Percentiles rank a stretch among this genome's conserved stretches.
These are phyloP conservation scores for Caenorhabditis sulstoni DNA, from an alignment of 2,888 invertebrate species.

Conservation along the genomic window DNA sequence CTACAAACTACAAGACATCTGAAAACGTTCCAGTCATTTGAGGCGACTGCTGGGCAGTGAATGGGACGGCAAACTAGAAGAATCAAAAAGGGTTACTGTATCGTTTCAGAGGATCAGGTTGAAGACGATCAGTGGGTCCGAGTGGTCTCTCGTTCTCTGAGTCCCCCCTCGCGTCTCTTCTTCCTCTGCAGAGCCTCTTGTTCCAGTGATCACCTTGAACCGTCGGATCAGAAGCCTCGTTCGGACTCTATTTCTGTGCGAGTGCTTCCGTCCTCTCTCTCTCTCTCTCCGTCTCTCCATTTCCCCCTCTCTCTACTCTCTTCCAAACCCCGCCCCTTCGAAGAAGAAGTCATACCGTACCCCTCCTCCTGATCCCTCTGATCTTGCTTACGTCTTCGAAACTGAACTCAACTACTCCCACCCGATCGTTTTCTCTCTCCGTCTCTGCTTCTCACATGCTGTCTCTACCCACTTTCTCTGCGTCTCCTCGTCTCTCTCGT, in stretches of 20 bases:
- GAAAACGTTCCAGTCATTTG: too few species aligned
- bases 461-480: conserved; percentile 21
- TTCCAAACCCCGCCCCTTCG: conserved; percentile 21
- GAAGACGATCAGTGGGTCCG: too few species aligned
- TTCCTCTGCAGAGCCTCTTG: background rate
- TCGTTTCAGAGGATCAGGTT: too few species aligned
- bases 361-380: conserved; percentile 49
- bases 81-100: too few species aligned
- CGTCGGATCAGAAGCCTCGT: conserved; percentile 45
- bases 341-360: conserved; percentile 40
- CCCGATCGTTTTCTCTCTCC: conserved; percentile 13
- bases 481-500: conserved; percentile 37
- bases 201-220: conserved; percentile 47
- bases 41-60: too few species aligned
- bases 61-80: too few species aligned
- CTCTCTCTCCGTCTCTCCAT: conserved; percentile 13
- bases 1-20: too few species aligned
- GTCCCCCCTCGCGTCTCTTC: too few species aligned
- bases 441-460: conserved; percentile 41
- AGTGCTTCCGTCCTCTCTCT: too few species aligned
- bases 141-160: too few species aligned
- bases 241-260: conserved; percentile 42
- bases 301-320: conserved; percentile 4
- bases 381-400: conserved; percentile 52
- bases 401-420: conserved; percentile 49